Evolutionary conservation across 2,888 invertebrate genomes (phyloP).

Genomic region (Odontothrips loti): DNA sequence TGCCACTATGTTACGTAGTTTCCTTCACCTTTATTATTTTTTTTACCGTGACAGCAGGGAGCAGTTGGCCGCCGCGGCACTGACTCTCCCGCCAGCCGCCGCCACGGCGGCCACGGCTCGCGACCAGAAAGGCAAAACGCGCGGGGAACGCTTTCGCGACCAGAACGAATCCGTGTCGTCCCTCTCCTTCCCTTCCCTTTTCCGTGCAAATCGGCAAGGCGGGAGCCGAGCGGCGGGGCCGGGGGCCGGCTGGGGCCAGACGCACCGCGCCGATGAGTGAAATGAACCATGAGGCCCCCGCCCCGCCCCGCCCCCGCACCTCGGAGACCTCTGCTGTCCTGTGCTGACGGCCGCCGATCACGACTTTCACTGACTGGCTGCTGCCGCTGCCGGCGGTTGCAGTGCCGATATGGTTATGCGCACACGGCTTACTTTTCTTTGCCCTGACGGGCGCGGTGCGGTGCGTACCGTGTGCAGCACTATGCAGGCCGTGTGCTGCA

Average conservation of each 20-base stretch:
- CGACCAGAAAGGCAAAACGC: background rate
- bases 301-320: no score
- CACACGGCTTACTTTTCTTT: no score
- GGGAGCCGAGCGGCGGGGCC: background rate
- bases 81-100: background rate
- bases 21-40: background rate
- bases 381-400: no score
- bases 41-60: no score
- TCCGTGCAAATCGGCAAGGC: background rate
- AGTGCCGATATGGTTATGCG: no score
- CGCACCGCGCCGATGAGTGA: background rate
- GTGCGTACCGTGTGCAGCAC: no score
- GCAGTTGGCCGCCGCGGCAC: background rate
- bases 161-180: background rate
- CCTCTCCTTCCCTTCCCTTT: background rate
- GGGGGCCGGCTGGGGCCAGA: background rate
- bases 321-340: no score
- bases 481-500: no score
- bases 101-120: background rate
- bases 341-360: no score
- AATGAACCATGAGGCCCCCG: no score
- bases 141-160: conserved; percentile 2
- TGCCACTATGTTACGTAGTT: background rate
- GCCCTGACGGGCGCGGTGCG: no score
- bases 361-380: no score